phyloP scores from a whole-genome alignment of 1,140 invertebrate genomes.

The Aphis craccivora region DNA sequence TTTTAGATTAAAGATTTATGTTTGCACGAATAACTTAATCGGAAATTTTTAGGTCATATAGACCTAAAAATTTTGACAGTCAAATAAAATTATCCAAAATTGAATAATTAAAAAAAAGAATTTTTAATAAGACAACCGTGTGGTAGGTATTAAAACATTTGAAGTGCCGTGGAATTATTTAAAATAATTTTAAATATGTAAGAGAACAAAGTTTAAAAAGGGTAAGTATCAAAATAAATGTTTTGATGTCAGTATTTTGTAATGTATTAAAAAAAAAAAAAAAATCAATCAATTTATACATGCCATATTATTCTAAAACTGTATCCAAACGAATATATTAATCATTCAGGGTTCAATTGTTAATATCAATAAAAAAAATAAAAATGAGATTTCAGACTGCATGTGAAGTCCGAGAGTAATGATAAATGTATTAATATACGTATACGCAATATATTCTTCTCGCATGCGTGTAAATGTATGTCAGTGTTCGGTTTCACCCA shows the following conservation, averaged over 20 bases:
- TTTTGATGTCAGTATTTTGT: not conserved
- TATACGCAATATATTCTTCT: not conserved
- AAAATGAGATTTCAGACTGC: not conserved
- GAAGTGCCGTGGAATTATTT: not conserved
- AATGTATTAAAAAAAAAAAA: not conserved
- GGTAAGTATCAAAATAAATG: not conserved
- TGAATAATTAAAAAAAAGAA: not conserved
- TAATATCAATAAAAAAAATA: constrained; percentile 14
- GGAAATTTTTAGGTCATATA: not conserved
- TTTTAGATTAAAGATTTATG: not conserved
- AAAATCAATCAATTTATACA: not conserved
- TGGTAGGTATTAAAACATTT: not conserved
- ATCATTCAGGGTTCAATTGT: constrained; percentile 9
- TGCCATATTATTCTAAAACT: not conserved
- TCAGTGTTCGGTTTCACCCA: not conserved
- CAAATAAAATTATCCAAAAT: not conserved
- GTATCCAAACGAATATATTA: not conserved
- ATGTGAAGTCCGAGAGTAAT: not conserved
- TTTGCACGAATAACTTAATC: not conserved
- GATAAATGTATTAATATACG: not conserved
- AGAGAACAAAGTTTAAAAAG: not conserved
- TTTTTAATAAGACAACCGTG: not conserved
- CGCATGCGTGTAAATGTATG: not conserved
- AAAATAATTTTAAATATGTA: not conserved
- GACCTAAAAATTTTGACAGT: not conserved